phyloP scores from a whole-genome alignment of 2,888 invertebrate species.

The Ophion slaviceki region DNA sequence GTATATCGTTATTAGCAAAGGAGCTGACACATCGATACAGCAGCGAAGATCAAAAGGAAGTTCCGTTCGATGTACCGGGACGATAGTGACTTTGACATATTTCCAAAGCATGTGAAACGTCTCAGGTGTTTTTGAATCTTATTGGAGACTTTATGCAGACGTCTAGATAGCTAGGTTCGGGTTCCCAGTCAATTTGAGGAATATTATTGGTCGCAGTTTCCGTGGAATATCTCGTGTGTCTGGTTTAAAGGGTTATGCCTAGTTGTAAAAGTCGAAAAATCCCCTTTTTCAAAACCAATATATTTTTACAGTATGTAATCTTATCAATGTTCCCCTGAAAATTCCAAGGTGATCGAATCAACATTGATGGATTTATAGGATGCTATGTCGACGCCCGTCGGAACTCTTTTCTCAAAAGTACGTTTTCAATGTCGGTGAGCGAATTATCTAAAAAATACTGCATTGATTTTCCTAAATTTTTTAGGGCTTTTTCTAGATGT shows the following conservation, averaged over 20 bases:
- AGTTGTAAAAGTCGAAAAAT: too few species aligned
- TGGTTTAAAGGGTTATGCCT: not conserved
- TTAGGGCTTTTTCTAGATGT: too few species aligned
- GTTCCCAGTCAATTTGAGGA: not conserved
- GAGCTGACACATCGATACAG: not conserved
- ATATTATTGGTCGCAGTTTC: not conserved
- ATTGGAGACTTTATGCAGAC: not conserved
- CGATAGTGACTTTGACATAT: not conserved
- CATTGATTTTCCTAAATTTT: too few species aligned
- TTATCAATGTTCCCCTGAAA: too few species aligned
- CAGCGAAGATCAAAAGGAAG: not conserved
- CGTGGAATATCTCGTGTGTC: not conserved
- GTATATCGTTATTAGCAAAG: conserved; percentile 21
- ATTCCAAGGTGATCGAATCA: too few species aligned
- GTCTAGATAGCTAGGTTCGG: not conserved
- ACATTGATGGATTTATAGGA: too few species aligned
- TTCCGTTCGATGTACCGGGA: not conserved
- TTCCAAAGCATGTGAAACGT: not conserved
- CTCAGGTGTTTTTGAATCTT: not conserved
- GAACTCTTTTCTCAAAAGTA: too few species aligned
- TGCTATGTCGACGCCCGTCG: too few species aligned
- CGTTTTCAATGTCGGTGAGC: too few species aligned
- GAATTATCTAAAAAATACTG: too few species aligned
- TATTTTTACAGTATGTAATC: too few species aligned
- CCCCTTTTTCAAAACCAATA: too few species aligned